Percentiles rank a stretch among this genome's conserved stretches.
phyloP scores from a whole-genome alignment of 2,113 vertebrate species.

The Puntigrus tetrazona region DNA sequence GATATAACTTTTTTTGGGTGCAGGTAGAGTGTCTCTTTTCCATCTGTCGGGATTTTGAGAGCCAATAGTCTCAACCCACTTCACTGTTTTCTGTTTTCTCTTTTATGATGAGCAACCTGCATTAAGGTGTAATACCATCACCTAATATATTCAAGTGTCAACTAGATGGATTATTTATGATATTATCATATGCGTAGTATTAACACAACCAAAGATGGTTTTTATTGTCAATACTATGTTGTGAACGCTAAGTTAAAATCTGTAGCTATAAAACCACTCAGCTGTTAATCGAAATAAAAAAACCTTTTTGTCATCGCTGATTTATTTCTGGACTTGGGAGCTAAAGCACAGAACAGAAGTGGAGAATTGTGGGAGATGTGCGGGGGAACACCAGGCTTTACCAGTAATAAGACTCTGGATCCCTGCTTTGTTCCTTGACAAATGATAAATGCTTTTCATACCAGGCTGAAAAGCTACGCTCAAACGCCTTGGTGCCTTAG shows the following conservation, averaged over 20 bases:
- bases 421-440: conserved; percentile 24
- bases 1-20: neutral
- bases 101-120: neutral
- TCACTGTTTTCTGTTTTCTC: neutral
- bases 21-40: neutral
- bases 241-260: conserved; percentile 12
- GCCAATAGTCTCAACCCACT: neutral
- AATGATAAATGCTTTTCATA: conserved; percentile 43
- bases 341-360: neutral
- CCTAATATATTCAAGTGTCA: neutral
- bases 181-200: neutral
- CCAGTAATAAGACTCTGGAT: conserved; percentile 25
- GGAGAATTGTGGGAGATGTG: conserved; percentile 2
- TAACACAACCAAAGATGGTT: neutral
- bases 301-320: conserved; percentile 9
- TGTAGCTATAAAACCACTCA: neutral
- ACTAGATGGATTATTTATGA: neutral
- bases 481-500: neutral
- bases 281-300: neutral
- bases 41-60: neutral
- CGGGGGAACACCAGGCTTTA: conserved; percentile 16
- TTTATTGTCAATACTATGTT: neutral
- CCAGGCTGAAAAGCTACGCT: neutral
- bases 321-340: conserved; percentile 29
- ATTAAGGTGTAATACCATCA: neutral